Conservation (phyloP, 2,797 vertebrate genomes). For the Phylloscopus collybita region DNA sequence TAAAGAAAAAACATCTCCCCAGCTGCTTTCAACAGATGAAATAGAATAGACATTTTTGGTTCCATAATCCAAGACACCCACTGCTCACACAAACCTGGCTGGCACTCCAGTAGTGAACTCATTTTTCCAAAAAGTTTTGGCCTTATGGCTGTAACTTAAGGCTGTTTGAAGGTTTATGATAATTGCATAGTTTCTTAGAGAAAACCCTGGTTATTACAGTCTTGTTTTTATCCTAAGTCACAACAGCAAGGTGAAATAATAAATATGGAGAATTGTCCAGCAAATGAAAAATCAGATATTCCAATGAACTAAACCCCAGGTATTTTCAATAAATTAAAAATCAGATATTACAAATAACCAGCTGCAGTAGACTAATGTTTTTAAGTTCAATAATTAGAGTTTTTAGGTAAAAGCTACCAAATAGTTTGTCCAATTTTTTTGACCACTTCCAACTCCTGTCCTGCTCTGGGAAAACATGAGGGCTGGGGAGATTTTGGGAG, state of each 20-base stretch:
- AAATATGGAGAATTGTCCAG: neutral
- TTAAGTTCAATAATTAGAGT: neutral
- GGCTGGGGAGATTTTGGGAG: neutral
- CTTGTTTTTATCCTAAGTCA: neutral
- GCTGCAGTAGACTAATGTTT: neutral
- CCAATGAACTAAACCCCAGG: neutral
- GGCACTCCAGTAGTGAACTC: accelerated
- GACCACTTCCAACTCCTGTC: neutral
- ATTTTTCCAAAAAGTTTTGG: accelerated
- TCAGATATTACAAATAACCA: neutral
- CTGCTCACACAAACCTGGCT: neutral
- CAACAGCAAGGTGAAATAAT: neutral
- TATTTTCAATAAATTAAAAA: neutral
- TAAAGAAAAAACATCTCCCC: too few species aligned
- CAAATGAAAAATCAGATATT: neutral
- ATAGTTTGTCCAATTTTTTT: neutral
- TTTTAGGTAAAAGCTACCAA: neutral
- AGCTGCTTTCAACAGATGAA: too few species aligned
- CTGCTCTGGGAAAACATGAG: neutral
- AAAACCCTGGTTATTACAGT: neutral
- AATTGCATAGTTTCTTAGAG: accelerated
- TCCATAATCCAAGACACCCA: neutral
- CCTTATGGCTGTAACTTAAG: neutral
- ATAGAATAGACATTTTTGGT: too few species aligned
- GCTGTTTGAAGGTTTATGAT: neutral